Conservation (phyloP, 2,888 invertebrate genomes). For the Alsophila aescularia region DNA sequence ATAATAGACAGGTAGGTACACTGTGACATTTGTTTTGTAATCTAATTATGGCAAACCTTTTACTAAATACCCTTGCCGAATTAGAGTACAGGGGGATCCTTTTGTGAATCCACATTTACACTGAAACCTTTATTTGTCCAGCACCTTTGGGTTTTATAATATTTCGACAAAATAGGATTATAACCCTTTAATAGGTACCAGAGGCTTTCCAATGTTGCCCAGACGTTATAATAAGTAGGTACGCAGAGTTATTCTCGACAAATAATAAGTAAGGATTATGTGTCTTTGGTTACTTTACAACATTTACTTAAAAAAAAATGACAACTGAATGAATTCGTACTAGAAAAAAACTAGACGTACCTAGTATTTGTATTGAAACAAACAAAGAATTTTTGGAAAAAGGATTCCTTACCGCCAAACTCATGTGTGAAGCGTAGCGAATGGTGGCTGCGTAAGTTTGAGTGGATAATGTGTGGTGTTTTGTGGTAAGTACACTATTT, state of each 20-base stretch:
- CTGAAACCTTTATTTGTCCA: conserved; percentile 35
- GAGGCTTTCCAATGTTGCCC: conserved; percentile 35
- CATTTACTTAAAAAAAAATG: no score
- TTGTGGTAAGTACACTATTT: no score
- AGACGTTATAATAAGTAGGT: conserved; percentile 31
- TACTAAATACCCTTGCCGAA: conserved; percentile 25
- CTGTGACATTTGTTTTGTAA: not conserved
- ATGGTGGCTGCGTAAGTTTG: no score
- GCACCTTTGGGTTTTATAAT: conserved; percentile 42
- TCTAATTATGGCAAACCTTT: not conserved
- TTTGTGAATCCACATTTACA: conserved; percentile 34
- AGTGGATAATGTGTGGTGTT: no score
- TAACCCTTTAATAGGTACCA: conserved; percentile 42
- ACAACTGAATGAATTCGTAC: no score
- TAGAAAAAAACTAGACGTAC: no score
- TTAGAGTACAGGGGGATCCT: conserved; percentile 24
- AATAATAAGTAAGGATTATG: conserved; percentile 32
- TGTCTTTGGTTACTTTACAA: not conserved
- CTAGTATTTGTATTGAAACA: no score
- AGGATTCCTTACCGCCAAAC: no score
- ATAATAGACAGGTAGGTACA: conserved; percentile 41
- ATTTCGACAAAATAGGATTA: conserved; percentile 44
- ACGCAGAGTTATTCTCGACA: conserved; percentile 31
- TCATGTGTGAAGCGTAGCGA: no score
- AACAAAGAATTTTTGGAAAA: no score